Conservation (phyloP, 2,113 vertebrate genomes). For the Sapajus apella region DNA sequence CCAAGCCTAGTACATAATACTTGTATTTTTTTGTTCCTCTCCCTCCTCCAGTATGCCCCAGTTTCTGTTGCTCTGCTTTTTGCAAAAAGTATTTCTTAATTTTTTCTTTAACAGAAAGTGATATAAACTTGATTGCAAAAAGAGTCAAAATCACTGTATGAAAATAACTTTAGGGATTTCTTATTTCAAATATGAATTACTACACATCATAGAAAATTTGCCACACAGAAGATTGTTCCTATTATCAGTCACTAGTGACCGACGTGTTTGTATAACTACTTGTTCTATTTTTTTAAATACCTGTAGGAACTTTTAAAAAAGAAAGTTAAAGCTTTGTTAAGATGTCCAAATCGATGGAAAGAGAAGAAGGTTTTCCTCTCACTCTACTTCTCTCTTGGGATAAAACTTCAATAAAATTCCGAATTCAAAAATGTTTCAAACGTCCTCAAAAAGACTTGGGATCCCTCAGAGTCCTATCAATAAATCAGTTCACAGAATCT, state of each 20-base stretch:
- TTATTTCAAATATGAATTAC: neutral
- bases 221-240: neutral
- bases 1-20: too few relatives aligned
- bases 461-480: constrained; percentile 78
- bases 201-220: neutral
- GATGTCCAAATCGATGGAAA: constrained; percentile 34
- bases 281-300: neutral
- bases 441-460: constrained; percentile 50
- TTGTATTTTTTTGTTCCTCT: too few relatives aligned
- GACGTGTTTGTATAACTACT: neutral
- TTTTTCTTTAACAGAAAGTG: neutral
- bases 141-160: neutral
- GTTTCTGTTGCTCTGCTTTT: too few relatives aligned
- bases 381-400: constrained; percentile 57
- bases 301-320: constrained; percentile 16
- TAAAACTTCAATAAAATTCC: constrained; percentile 73
- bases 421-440: constrained; percentile 75
- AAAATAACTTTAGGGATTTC: neutral
- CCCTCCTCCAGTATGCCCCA: too few relatives aligned
- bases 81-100: neutral
- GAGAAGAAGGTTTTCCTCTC: constrained; percentile 55
- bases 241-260: neutral
- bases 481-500: constrained; percentile 77
- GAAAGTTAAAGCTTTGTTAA: constrained; percentile 59
- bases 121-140: neutral